phyloP scores from a whole-genome alignment of 2,888 invertebrate genomes.

The Heterodera filipjevi region DNA sequence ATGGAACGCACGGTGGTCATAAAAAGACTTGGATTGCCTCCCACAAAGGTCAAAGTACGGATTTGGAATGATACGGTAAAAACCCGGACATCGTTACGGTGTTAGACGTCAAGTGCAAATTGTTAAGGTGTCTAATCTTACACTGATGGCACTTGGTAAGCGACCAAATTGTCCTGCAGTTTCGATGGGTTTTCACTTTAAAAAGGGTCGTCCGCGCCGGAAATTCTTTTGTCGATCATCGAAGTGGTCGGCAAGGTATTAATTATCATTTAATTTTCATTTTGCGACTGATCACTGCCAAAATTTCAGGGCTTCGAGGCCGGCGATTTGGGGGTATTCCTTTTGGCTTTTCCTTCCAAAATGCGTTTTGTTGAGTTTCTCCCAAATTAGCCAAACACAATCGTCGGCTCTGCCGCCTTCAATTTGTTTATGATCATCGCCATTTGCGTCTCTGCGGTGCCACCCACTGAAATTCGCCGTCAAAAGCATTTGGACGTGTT shows the following conservation, averaged over 20 bases:
- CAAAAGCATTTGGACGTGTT: slow-evolving; percentile 77
- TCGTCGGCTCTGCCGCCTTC: slow-evolving; percentile 91
- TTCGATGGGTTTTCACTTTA: not conserved
- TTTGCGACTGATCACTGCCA: slow-evolving; percentile 73
- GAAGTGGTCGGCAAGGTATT: slow-evolving; percentile 76
- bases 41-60: slow-evolving; percentile 74
- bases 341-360: not conserved
- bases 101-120: slow-evolving; percentile 66
- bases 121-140: slow-evolving; percentile 76
- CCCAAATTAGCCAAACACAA: slow-evolving; percentile 81
- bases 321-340: slow-evolving; percentile 78
- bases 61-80: slow-evolving; percentile 99
- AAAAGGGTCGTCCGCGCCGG: slow-evolving; percentile 88
- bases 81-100: slow-evolving; percentile 70
- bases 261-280: not conserved
- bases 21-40: slow-evolving; percentile 83
- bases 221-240: slow-evolving; percentile 93
- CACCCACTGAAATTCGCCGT: slow-evolving; percentile 55
- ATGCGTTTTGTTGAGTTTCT: slow-evolving; percentile 67
- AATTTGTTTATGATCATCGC: slow-evolving; percentile 93
- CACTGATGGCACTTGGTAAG: slow-evolving; percentile 84
- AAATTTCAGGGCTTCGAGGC: slow-evolving; percentile 78
- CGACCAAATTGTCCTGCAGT: not conserved
- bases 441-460: slow-evolving; percentile 51
- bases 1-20: slow-evolving; percentile 90